Evolutionary conservation across 1,140 invertebrate genomes (phyloP).

Genomic region (Drosophila quadrilineata): DNA sequence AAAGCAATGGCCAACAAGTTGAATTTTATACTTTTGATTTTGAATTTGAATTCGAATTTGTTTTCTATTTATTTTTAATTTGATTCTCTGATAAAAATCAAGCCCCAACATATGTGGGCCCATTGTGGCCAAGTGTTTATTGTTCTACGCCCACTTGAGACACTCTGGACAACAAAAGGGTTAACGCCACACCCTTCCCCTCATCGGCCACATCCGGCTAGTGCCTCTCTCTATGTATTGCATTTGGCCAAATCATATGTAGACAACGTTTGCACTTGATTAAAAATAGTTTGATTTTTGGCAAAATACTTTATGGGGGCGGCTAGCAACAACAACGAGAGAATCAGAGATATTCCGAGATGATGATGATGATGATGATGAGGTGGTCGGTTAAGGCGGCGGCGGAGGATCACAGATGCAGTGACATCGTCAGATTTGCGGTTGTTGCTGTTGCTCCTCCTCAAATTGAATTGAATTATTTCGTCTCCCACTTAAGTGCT

Average conservation of each 20-base stretch:
- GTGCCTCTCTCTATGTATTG: slow-evolving; percentile 16
- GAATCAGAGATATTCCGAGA: neutral
- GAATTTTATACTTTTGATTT: slow-evolving; percentile 77
- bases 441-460: too few species aligned
- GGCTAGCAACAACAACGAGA: slow-evolving; percentile 28
- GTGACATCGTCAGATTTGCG: too few species aligned
- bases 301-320: slow-evolving; percentile 45
- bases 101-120: slow-evolving; percentile 3
- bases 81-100: slow-evolving; percentile 64
- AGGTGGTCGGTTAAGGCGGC: too few species aligned
- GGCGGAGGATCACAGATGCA: too few species aligned
- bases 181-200: neutral
- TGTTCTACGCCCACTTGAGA: slow-evolving; percentile 41
- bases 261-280: slow-evolving; percentile 56
- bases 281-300: slow-evolving; percentile 74
- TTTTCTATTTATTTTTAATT: slow-evolving; percentile 51
- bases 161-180: slow-evolving; percentile 15
- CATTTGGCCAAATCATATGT: slow-evolving; percentile 56
- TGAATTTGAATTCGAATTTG: too few species aligned
- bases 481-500: too few species aligned
- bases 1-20: slow-evolving; percentile 44
- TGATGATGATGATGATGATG: neutral
- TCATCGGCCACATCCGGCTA: slow-evolving; percentile 25
- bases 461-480: too few species aligned
- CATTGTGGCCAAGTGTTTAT: slow-evolving; percentile 68